Evolutionary conservation across 2,888 invertebrate genomes (phyloP).

Genomic region (Drosophila eohydei): DNA sequence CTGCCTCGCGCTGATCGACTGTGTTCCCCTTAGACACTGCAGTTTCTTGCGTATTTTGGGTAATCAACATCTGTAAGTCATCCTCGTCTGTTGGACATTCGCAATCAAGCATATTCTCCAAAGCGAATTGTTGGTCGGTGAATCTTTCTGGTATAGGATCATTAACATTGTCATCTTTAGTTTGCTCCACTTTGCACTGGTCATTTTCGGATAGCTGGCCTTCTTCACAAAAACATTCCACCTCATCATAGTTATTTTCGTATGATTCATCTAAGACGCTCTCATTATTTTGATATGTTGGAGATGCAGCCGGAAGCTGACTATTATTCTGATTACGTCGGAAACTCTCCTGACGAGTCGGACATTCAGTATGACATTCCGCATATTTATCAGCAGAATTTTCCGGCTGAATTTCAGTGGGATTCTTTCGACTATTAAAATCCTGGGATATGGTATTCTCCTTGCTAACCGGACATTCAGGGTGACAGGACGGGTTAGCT

Average conservation of each 20-base stretch:
- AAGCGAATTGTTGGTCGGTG: neutral
- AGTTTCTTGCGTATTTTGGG: neutral
- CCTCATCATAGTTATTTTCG: neutral
- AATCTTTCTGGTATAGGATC: neutral
- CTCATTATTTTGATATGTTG: neutral
- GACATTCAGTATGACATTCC: no score
- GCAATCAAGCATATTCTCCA: slow-evolving; percentile 18
- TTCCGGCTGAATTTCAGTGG: no score
- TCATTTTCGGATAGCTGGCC: neutral
- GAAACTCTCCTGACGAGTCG: neutral
- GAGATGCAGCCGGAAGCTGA: neutral
- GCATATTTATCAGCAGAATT: no score
- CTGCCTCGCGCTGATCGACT: slow-evolving; percentile 18
- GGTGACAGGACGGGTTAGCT: neutral
- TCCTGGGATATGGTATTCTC: neutral
- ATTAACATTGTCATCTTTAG: neutral
- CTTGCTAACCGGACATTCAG: neutral
- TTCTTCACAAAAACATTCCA: neutral
- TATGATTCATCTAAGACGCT: neutral
- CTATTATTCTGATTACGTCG: neutral
- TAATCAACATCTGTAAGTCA: neutral
- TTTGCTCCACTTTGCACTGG: neutral
- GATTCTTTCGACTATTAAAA: no score
- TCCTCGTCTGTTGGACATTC: slow-evolving; percentile 18
- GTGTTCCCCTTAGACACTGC: neutral